phyloP scores from a whole-genome alignment of 2,113 vertebrate species.

The Cromileptes altivelis region DNA sequence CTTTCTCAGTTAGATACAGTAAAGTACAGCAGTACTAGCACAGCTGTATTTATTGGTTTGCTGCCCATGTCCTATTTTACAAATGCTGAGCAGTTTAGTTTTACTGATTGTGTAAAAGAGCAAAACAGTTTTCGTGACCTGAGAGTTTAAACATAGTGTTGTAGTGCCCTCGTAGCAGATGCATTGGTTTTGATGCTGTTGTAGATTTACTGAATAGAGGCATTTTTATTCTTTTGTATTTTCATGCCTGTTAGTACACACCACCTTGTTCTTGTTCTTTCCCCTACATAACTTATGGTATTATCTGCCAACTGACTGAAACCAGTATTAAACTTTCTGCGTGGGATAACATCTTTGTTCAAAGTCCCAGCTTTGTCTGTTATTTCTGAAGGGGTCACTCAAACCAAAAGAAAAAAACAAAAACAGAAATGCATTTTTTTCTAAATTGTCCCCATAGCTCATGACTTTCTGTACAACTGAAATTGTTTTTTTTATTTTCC shows the following conservation, averaged over 20 bases:
- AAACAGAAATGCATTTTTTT: neutral
- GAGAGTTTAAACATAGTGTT: neutral
- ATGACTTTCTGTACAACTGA: neutral
- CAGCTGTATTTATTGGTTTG: conserved; percentile 49
- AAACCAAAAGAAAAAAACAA: neutral
- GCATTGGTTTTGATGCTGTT: conserved; percentile 18
- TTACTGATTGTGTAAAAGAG: conserved; percentile 23
- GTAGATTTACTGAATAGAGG: neutral
- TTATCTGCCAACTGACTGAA: neutral
- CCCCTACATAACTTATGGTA: neutral
- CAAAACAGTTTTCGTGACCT: conserved; percentile 3
- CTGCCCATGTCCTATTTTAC: conserved; percentile 32
- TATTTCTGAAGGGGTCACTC: neutral
- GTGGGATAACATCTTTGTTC: too few relatives aligned
- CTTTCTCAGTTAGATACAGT: conserved; percentile 38
- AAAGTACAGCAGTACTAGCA: conserved; percentile 5
- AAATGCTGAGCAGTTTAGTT: conserved; percentile 38
- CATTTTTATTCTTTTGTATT: too few relatives aligned
- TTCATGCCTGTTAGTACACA: neutral
- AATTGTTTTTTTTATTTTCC: neutral
- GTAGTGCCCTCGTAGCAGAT: neutral
- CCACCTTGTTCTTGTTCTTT: neutral
- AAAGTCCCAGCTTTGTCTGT: too few relatives aligned
- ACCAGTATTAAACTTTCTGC: neutral
- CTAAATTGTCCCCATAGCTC: neutral